Evolutionary conservation across 53 echinoderm and acorn worm genomes (phyloP), one percentile per base, ranked within the genome.

Genomic region (Echinarachnius parma): DNA sequence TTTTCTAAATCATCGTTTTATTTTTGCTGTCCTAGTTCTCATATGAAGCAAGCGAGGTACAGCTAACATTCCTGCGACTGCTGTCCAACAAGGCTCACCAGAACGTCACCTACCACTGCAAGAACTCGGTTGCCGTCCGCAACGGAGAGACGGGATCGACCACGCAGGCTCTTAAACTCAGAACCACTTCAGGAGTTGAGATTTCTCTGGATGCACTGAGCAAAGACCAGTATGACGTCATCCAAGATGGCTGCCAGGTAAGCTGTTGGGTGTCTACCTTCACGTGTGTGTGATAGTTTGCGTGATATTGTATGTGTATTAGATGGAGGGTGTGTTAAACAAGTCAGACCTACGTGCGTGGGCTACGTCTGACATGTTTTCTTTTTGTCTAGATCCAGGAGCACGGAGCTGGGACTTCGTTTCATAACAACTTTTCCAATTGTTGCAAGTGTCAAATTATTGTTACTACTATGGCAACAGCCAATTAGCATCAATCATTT

Each of bases 1-100:
- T n/a, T n/a, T n/a, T n/a, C n/a, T 45, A 11, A 45, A 11, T 45
- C 9, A 45, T 45, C 9, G 15, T 4, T 50, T 4, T 57, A 34
- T 78, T 25, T 34, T 48, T 28, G 19, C n/a, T 4, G 10, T 10
- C 33, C 3, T 26, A 89, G 86, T 86, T 91, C 75, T 30, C 61
- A 23, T 91, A 91, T 62, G 83, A 44, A 3, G 80, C 85, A 27
- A 79, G 83, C 53, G 56, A 83, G 23, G 86, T 89, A 13, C 93
- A 93, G 75, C 37, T 93, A 72, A 93, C 89, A 62, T 90, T 93
- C 86, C 81, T 93, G 66, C 86, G 93, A 61, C 84, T 93, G 42
- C 60, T 93, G 60, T 86, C 83, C 66, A 83, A 71, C 71, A 53
- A 80, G 33, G 89, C 86, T 19, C 59, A 60, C 29, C 93, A 93